Evolutionary conservation across 2,888 invertebrate species (phyloP).

Genomic region (Cremastobaeus sp.): DNA sequence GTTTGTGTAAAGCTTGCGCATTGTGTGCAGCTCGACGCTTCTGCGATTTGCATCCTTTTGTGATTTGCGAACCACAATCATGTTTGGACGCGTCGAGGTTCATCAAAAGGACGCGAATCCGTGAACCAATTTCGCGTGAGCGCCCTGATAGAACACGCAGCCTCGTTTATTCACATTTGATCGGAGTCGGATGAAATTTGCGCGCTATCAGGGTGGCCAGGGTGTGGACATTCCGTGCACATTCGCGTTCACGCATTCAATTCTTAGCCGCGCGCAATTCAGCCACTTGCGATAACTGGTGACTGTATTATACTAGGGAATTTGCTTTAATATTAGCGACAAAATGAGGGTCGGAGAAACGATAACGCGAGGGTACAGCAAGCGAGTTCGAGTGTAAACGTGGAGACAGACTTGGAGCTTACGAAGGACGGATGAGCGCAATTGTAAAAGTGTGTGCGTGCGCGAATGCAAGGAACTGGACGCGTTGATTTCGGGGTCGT

Average conservation of each 20-base stretch:
- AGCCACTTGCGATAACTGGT: conserved; percentile 56
- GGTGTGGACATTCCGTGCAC: background rate
- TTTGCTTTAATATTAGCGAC: conserved; percentile 70
- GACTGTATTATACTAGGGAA: conserved; percentile 75
- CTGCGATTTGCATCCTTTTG: too few species aligned
- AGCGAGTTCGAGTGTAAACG: conserved; percentile 20
- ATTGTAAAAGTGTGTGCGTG: conserved; percentile 48
- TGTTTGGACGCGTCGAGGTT: too few species aligned
- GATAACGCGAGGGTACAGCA: background rate
- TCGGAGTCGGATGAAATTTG: too few species aligned
- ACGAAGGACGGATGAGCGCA: conserved; percentile 33
- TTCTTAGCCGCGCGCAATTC: background rate
- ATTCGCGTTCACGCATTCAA: background rate
- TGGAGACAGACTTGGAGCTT: conserved; percentile 46
- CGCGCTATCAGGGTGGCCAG: too few species aligned
- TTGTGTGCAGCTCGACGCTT: too few species aligned
- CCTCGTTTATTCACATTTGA: too few species aligned
- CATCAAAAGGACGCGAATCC: too few species aligned
- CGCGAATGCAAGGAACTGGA: conserved; percentile 48
- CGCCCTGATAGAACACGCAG: too few species aligned
- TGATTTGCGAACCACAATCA: too few species aligned
- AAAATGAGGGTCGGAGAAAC: conserved; percentile 22
- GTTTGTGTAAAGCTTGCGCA: too few species aligned
- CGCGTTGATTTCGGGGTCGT: conserved; percentile 30
- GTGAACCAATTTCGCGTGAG: too few species aligned